Evolutionary conservation across 2,888 invertebrate genomes (phyloP), one percentile per base, ranked within the genome.

Genomic region (Tribolium freemani): DNA sequence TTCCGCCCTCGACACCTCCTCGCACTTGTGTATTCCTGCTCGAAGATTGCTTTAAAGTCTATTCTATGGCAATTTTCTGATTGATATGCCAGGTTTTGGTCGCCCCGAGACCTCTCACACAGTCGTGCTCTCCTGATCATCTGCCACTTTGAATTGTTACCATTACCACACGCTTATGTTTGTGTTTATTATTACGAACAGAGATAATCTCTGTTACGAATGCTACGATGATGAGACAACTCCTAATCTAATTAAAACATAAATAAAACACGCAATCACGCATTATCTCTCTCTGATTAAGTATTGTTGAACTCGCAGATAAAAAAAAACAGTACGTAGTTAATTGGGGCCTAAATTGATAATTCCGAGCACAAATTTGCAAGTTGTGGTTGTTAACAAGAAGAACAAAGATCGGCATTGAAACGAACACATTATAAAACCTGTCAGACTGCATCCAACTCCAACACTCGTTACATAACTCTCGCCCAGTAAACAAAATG

Each of bases 31-130:
- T 26, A 13, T 8, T 46, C 60, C 60, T 60, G 46, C 0, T 60
- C 11, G 46, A 60, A 60, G 60, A 60, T 60, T 60, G 60, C 60
- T 60, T 60, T 60, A 60, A 60, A 60, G 60, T 60, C 60, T 60
- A 60, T 60, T 60, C 60, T 60, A 60, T 60, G 60, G 60, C 60
- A 60, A 60, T 60, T 60, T 60, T 60, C 46, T 60, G 60, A 60
- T 48, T 60, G 60, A 60, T 60, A 46, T 48, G 60, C 21, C 48
- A 60, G 30, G 48, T 60, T 11, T 58, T 46, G 9, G 26, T 5
- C 8, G 6, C 16, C 5, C n/a, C 8, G 6, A 3, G 46, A n/a
- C 46, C 26, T 26, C 20, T n/a, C 5, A 3, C 46, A 20, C 10
- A 1, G 46, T 11, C 60, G 5, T 60, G 26, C 5, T n/a, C 3